phyloP scores from a whole-genome alignment of 2,888 invertebrate species.

The Calephelis perditalis region DNA sequence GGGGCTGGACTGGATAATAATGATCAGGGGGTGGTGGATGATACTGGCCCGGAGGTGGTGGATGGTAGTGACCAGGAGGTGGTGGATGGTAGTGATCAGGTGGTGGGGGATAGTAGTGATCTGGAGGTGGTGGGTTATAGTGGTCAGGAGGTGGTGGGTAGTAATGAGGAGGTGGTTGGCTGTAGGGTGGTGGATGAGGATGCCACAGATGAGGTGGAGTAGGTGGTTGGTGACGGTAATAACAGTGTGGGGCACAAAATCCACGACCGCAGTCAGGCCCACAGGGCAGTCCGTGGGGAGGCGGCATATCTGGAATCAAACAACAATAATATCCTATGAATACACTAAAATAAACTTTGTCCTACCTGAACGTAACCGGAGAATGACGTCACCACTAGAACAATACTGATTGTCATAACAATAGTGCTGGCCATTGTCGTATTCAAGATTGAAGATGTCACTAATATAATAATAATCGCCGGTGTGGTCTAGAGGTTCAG shows the following conservation, averaged over 20 bases:
- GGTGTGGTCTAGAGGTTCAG: too few species aligned
- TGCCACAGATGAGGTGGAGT: slow-evolving; percentile 21
- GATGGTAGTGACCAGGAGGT: slow-evolving; percentile 13
- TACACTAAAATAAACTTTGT: too few species aligned
- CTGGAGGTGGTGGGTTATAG: slow-evolving; percentile 14
- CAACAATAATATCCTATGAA: neutral
- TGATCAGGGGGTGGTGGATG: slow-evolving; percentile 15
- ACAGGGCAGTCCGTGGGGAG: slow-evolving; percentile 23
- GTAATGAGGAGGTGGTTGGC: slow-evolving; percentile 17
- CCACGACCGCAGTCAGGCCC: slow-evolving; percentile 25
- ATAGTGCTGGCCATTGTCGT: too few species aligned
- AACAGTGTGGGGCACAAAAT: slow-evolving; percentile 25
- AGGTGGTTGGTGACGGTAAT: slow-evolving; percentile 18
- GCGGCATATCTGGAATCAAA: slow-evolving; percentile 22
- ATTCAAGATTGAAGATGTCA: too few species aligned
- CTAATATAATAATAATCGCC: too few species aligned
- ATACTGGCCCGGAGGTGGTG: slow-evolving; percentile 15
- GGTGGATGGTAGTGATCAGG: slow-evolving; percentile 7
- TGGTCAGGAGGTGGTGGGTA: slow-evolving; percentile 15
- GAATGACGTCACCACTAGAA: too few species aligned
- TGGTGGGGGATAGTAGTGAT: slow-evolving; percentile 18
- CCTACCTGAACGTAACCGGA: too few species aligned
- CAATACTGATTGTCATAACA: too few species aligned
- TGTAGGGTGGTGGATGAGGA: slow-evolving; percentile 26
- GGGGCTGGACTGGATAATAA: slow-evolving; percentile 15